Percentiles rank a stretch among this genome's conserved stretches.
Evolutionary conservation across 2,888 invertebrate genomes (phyloP).

Genomic region (Patella ulyssiponensis): DNA sequence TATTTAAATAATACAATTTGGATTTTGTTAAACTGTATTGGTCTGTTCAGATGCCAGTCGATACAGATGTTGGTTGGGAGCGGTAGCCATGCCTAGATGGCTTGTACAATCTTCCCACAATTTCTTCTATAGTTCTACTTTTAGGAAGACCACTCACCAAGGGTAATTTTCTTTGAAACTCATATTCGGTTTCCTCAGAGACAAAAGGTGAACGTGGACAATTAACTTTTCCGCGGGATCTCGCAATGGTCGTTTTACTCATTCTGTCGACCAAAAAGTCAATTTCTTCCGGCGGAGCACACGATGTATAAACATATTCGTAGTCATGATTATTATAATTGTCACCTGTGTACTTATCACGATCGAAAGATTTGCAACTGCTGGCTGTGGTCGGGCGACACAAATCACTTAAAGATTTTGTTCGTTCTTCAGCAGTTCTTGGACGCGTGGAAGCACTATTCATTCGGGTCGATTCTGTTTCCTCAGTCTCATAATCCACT

Average conservation of each 20-base stretch:
- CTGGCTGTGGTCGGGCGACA: conserved; percentile 38
- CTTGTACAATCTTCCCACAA: conserved; percentile 31
- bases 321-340: conserved; percentile 31
- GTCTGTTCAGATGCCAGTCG: too few relatives aligned
- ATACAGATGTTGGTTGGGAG: too few relatives aligned
- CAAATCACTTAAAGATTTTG: conserved; percentile 33
- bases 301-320: conserved; percentile 25
- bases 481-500: background rate
- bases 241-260: conserved; percentile 30
- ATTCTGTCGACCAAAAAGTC: conserved; percentile 30
- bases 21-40: too few relatives aligned
- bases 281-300: conserved; percentile 26
- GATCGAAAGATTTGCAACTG: conserved; percentile 31
- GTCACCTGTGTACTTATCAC: conserved; percentile 8
- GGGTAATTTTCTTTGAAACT: conserved; percentile 16
- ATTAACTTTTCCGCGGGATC: conserved; percentile 11
- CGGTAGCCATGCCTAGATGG: background rate
- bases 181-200: background rate
- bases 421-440: conserved; percentile 19
- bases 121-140: conserved; percentile 31
- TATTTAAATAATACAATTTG: too few relatives aligned
- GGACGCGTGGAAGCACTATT: background rate
- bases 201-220: conserved; percentile 22
- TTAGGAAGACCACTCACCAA: conserved; percentile 34
- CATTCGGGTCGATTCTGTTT: background rate